A percentile compares a stretch with the other conserved stretches of the same genome.
Evolutionary conservation across 2,888 invertebrate species (phyloP).

Genomic region (Bombyx huttoni): DNA sequence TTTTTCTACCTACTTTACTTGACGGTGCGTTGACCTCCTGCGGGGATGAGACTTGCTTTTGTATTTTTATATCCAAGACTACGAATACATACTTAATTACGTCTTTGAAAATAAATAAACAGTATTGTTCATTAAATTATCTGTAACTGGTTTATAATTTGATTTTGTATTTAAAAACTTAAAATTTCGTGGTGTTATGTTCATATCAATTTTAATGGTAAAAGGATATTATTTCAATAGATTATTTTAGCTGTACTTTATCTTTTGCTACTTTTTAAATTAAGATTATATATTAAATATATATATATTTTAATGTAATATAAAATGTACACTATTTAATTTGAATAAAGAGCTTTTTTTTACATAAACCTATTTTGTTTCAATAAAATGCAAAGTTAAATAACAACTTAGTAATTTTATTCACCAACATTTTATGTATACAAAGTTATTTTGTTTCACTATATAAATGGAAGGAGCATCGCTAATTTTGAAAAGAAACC

Average conservation of each 20-base stretch:
- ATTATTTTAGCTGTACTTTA: constrained; percentile 64
- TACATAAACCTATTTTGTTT: constrained; percentile 25
- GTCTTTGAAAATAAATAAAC: constrained; percentile 33
- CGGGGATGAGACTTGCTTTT: constrained; percentile 61
- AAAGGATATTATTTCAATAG: constrained; percentile 64
- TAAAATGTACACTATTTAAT: constrained; percentile 64
- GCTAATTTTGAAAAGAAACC: constrained; percentile 23
- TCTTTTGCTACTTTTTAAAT: constrained; percentile 60
- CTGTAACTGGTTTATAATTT: constrained; percentile 46
- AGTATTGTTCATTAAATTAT: constrained; percentile 52
- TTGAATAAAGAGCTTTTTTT: constrained; percentile 71
- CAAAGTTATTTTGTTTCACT: constrained; percentile 22
- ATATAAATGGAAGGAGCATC: constrained; percentile 22
- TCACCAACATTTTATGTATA: constrained; percentile 48
- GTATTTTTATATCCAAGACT: constrained; percentile 66
- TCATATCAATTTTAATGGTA: constrained; percentile 43
- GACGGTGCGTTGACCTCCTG: constrained; percentile 44
- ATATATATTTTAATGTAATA: constrained; percentile 70
- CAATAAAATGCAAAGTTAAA: constrained; percentile 4
- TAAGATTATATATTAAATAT: constrained; percentile 39
- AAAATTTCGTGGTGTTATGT: constrained; percentile 51
- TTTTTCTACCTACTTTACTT: constrained; percentile 55
- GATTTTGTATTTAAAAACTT: constrained; percentile 44
- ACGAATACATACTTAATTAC: constrained; percentile 21
- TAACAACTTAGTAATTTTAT: constrained; percentile 28